Evolutionary conservation across 2,888 invertebrate genomes (phyloP).

Genomic region (Blomia tropicalis): DNA sequence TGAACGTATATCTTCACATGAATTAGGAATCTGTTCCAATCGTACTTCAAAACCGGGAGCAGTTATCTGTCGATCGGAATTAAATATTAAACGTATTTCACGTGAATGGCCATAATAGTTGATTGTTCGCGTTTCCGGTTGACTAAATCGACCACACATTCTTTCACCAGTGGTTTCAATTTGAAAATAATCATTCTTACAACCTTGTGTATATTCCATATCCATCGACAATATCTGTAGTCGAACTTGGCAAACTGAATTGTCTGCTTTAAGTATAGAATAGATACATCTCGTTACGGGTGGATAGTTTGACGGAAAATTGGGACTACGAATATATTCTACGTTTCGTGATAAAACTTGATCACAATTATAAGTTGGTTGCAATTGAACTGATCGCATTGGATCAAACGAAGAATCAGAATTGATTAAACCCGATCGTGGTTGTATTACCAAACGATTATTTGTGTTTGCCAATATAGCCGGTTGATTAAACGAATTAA

Average conservation of each 20-base stretch:
- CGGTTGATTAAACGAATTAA: background rate
- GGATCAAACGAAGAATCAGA: background rate
- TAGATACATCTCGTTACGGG: constrained; percentile 27
- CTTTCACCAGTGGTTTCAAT: constrained; percentile 27
- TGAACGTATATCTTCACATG: constrained; percentile 26
- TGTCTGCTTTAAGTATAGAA: constrained; percentile 23
- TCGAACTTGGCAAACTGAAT: constrained; percentile 29
- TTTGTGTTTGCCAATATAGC: background rate
- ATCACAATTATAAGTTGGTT: constrained; percentile 26
- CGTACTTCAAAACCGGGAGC: constrained; percentile 30
- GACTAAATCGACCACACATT: constrained; percentile 25
- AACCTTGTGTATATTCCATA: constrained; percentile 28
- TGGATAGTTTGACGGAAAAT: constrained; percentile 29
- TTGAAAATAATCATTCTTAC: constrained; percentile 29
- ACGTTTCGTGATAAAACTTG: constrained; percentile 24
- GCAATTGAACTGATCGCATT: too few species aligned
- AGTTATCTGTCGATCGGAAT: constrained; percentile 29
- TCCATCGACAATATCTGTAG: constrained; percentile 31
- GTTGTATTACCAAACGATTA: too few species aligned
- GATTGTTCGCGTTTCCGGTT: constrained; percentile 25
- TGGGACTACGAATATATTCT: constrained; percentile 27
- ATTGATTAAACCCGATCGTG: background rate
- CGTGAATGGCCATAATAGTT: constrained; percentile 27
- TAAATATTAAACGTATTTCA: constrained; percentile 29
- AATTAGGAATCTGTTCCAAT: constrained; percentile 29